These are phyloP conservation scores for Carapus acus DNA, from an alignment of 2,797 vertebrate genomes.

Conservation along the genomic window DNA sequence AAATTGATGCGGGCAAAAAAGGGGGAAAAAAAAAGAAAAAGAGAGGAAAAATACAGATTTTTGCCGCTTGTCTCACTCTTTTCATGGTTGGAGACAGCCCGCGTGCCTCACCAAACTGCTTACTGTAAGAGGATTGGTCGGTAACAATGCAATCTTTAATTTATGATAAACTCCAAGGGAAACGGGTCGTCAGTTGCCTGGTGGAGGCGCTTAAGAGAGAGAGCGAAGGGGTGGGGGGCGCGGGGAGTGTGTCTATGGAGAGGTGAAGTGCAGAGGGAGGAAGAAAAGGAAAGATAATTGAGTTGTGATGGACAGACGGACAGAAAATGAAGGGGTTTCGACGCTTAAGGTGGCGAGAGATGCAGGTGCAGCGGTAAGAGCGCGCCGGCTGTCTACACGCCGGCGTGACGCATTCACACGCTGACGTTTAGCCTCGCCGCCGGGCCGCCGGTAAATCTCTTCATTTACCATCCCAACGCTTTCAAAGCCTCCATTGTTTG, in stretches of 20 bases:
- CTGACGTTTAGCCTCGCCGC: conserved; percentile 51
- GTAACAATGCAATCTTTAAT: conserved; percentile 78
- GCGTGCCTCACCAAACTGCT: conserved; percentile 72
- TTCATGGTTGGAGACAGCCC: conserved; percentile 67
- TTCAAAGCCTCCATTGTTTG: conserved; percentile 44
- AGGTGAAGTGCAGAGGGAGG: conserved; percentile 18
- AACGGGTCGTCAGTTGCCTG: conserved; percentile 56
- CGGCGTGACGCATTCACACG: conserved; percentile 47
- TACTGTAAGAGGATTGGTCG: conserved; percentile 79
- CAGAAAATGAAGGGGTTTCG: conserved; percentile 55
- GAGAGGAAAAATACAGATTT: conserved; percentile 18
- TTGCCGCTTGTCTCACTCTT: conserved; percentile 50
- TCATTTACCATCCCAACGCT: conserved; percentile 35
- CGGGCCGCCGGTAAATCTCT: conserved; percentile 55
- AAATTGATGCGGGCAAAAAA: conserved; percentile 33
- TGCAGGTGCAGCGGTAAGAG: conserved; percentile 42
- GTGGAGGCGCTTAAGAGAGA: conserved; percentile 56
- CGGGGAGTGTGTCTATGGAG: conserved; percentile 33
- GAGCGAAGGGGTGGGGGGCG: conserved; percentile 43
- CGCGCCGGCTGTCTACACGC: conserved; percentile 50
- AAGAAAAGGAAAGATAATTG: conserved; percentile 51
- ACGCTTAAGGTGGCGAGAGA: conserved; percentile 41
- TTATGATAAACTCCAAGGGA: conserved; percentile 73
- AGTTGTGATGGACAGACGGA: conserved; percentile 49
- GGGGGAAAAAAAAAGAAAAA: conserved; percentile 1